Evolutionary conservation across 2,888 invertebrate species (phyloP).

Genomic region (Ommatoiulus sabulosus): DNA sequence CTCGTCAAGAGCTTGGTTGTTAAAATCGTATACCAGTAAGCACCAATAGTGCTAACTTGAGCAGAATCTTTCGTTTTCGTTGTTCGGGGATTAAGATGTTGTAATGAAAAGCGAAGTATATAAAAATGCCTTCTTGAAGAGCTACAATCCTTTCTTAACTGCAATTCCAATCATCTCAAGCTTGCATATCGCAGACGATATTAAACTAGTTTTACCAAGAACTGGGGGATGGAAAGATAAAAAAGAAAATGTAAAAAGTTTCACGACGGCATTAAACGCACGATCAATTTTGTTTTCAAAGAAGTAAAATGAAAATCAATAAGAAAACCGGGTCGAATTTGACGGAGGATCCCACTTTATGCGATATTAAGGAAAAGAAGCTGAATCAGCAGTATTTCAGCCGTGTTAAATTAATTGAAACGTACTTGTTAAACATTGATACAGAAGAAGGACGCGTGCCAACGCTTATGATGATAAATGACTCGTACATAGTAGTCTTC

Average conservation of each 20-base stretch:
- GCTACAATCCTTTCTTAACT: not conserved
- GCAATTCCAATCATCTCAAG: not conserved
- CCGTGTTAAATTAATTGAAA: not conserved
- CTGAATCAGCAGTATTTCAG: not conserved
- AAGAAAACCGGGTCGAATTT: not conserved
- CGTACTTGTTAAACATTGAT: not conserved
- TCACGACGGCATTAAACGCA: not conserved
- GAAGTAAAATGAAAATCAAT: not conserved
- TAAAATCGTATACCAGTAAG: too few relatives aligned
- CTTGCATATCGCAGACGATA: not conserved
- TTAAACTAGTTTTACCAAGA: not conserved
- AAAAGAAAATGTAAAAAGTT: not conserved
- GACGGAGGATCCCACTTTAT: not conserved
- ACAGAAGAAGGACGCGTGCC: not conserved
- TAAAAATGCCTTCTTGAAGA: not conserved
- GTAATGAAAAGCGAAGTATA: too few relatives aligned
- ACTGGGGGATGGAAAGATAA: not conserved
- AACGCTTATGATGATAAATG: not conserved
- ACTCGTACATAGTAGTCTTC: not conserved
- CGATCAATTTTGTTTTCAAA: not conserved
- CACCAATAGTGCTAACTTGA: too few relatives aligned
- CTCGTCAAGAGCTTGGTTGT: too few relatives aligned
- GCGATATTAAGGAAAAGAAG: not conserved
- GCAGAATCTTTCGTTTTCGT: too few relatives aligned
- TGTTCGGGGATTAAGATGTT: too few relatives aligned